Percentiles rank a stretch among this genome's conserved stretches.
phyloP scores from a whole-genome alignment of 2,888 invertebrate genomes.

The Harpalus rufipes region DNA sequence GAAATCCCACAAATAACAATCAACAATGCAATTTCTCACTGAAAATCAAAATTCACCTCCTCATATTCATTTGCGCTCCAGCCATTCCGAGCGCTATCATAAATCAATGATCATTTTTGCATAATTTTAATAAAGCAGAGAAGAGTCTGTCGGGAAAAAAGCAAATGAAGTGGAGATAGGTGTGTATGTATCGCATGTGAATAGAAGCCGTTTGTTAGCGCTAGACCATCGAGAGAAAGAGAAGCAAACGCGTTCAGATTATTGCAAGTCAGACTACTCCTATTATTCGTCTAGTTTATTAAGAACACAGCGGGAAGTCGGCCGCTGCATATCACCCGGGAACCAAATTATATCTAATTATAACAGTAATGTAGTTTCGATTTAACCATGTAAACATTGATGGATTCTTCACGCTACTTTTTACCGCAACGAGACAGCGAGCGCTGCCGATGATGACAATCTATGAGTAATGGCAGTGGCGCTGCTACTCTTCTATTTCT shows the following conservation, averaged over 20 bases:
- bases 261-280: slow-evolving; percentile 77
- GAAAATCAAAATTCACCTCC: slow-evolving; percentile 18
- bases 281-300: slow-evolving; percentile 77
- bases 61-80: neutral
- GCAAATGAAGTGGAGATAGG: slow-evolving; percentile 32
- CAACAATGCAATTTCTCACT: slow-evolving; percentile 40
- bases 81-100: slow-evolving; percentile 9
- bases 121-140: slow-evolving; percentile 35
- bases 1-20: slow-evolving; percentile 33
- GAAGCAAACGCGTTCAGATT: slow-evolving; percentile 70
- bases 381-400: slow-evolving; percentile 75
- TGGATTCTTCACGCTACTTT: slow-evolving; percentile 62
- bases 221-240: slow-evolving; percentile 8
- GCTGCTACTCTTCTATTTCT: neutral
- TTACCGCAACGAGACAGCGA: slow-evolving; percentile 33
- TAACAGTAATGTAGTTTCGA: slow-evolving; percentile 75
- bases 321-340: slow-evolving; percentile 75
- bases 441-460: slow-evolving; percentile 1
- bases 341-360: slow-evolving; percentile 76
- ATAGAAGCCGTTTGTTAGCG: slow-evolving; percentile 44
- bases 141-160: slow-evolving; percentile 13
- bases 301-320: slow-evolving; percentile 75
- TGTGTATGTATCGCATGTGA: slow-evolving; percentile 35
- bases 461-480: slow-evolving; percentile 8
- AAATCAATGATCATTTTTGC: slow-evolving; percentile 32